Evolutionary conservation across 1,140 invertebrate species (phyloP), one percentile per base, ranked within the genome.

Genomic region (Chironomus striatipennis): DNA sequence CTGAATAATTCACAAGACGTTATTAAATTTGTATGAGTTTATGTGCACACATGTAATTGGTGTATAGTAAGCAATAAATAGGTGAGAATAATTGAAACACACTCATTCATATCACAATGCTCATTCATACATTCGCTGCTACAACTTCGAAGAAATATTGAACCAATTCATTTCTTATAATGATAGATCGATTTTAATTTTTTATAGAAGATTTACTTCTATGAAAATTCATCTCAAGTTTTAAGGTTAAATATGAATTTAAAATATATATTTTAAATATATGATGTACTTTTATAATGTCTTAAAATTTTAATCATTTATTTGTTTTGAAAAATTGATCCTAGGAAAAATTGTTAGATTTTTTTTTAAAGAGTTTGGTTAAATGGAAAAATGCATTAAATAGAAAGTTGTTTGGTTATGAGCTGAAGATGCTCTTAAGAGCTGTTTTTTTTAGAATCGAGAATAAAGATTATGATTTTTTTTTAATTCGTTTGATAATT

Each of bases 381-480:
- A 57, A 57, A 57, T 57, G 47, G 47, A 57, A 57, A 57, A 57
- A 57, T 57, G 47, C 47, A 12, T 57, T 57, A 57, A 57, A 34
- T 34, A 34, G 24, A 34, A 34, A 5, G 24, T 34, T 34, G n/a
- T 34, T 34, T 34, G 3, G 9, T 57, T 12, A 57, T n/a, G 12
- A 57, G 47, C 12, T n/a, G 47, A n/a, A 57, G 47, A 57, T 15
- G 12, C n/a, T 57, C 43, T 47, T 47, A 47, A 57, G 47, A 57
- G 47, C 5, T 57, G 24, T 12, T 57, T 18, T 7, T 20, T 67
- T 70, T 70, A 70, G 65, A 70, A 70, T 70, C 65, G 18, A 70
- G 65, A 20, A 70, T 18, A 70, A 70, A 17, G 65, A 70, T 18
- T 70, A 70, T 70, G 65, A 70, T 8, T 70, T 67, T 67, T 67